Evolutionary conservation across 2,888 invertebrate genomes (phyloP).

Genomic region (Diarsia rubi): DNA sequence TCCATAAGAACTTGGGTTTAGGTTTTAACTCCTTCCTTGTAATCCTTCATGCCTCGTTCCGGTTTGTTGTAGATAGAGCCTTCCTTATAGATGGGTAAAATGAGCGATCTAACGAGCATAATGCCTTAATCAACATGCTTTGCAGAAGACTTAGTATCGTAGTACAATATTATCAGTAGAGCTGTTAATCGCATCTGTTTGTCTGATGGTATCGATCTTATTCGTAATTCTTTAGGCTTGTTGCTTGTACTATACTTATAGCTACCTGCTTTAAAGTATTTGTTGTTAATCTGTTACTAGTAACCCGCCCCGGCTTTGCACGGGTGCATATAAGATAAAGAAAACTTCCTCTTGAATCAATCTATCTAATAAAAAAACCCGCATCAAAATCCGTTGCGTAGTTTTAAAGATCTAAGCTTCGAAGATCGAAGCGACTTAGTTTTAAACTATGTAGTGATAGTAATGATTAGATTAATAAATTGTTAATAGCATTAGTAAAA

Average conservation of each 20-base stretch:
- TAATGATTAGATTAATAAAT: too few species aligned
- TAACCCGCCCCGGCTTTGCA: too few species aligned
- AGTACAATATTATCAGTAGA: slow-evolving; percentile 19
- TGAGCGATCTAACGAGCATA: slow-evolving; percentile 22
- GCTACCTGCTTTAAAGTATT: background rate
- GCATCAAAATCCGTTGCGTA: too few species aligned
- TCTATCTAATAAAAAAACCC: too few species aligned
- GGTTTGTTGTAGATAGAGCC: slow-evolving; percentile 20
- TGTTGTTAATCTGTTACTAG: background rate
- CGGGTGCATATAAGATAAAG: too few species aligned
- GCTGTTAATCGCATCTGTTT: slow-evolving; percentile 10
- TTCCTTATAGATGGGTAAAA: slow-evolving; percentile 1
- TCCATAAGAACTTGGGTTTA: slow-evolving; percentile 33
- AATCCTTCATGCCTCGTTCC: slow-evolving; percentile 32
- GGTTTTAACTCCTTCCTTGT: slow-evolving; percentile 40
- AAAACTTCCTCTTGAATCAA: too few species aligned
- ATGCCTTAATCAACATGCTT: slow-evolving; percentile 30
- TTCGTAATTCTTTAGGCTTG: slow-evolving; percentile 25
- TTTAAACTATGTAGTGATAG: too few species aligned
- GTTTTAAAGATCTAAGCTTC: too few species aligned
- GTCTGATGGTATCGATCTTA: background rate
- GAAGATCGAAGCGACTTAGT: too few species aligned
- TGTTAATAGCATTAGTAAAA: background rate
- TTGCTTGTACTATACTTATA: background rate
- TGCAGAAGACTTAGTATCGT: slow-evolving; percentile 29